phyloP scores from a whole-genome alignment of 2,888 invertebrate species.

The Perizoma affinitatum region DNA sequence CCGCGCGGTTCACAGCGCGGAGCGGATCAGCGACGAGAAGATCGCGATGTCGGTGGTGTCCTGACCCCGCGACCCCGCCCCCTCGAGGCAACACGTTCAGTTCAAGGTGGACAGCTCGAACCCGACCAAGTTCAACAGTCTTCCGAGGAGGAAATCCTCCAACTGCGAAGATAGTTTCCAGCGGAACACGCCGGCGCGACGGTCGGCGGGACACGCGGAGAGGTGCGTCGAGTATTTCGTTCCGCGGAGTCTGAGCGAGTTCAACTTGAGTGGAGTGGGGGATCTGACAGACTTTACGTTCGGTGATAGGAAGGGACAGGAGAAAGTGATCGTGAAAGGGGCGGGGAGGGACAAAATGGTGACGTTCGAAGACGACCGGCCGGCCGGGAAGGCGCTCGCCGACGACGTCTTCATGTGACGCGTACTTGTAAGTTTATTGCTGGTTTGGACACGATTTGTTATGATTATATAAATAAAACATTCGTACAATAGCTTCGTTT shows the following conservation, averaged over 20 bases:
- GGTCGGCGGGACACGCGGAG: conserved; percentile 75
- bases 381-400: conserved; percentile 72
- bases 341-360: conserved; percentile 90
- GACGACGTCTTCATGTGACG: conserved; percentile 93
- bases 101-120: conserved; percentile 69
- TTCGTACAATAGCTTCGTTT: conserved; percentile 42
- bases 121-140: conserved; percentile 82
- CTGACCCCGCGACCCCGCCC: conserved; percentile 80
- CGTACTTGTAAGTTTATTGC: conserved; percentile 50
- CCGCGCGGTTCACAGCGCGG: conserved; percentile 72
- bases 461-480: conserved; percentile 55
- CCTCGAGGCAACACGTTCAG: conserved; percentile 60
- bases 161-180: conserved; percentile 79
- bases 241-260: conserved; percentile 92
- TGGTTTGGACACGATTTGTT: conserved; percentile 64
- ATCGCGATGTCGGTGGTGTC: conserved; percentile 81
- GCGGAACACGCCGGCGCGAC: conserved; percentile 27
- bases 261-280: conserved; percentile 88
- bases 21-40: conserved; percentile 76
- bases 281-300: conserved; percentile 50
- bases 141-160: conserved; percentile 78
- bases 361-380: conserved; percentile 90
- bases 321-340: conserved; percentile 65
- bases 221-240: conserved; percentile 92
- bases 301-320: conserved; percentile 54